Conservation (phyloP, 2,113 vertebrate genomes). For the Otis tarda region DNA sequence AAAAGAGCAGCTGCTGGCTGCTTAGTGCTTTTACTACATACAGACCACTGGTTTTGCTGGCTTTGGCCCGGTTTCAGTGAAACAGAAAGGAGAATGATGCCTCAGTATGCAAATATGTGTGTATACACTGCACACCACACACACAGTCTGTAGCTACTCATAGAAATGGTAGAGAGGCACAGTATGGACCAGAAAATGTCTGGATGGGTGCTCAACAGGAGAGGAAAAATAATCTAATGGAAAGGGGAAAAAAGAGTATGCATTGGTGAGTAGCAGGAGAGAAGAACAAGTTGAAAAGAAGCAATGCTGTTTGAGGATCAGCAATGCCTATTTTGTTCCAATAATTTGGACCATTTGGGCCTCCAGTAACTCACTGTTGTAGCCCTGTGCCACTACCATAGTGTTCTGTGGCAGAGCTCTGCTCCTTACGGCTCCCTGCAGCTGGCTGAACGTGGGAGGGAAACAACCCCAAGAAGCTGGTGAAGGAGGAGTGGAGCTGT, state of each 20-base stretch:
- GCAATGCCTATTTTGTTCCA: background rate
- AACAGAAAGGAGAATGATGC: background rate
- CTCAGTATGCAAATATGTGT: background rate
- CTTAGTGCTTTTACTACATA: background rate
- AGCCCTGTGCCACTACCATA: background rate
- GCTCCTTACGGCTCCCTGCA: background rate
- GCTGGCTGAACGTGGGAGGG: background rate
- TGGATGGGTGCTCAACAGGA: background rate
- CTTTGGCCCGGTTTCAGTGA: background rate
- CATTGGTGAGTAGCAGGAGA: background rate
- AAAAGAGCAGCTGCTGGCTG: background rate
- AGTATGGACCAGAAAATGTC: background rate
- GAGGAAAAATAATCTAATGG: background rate
- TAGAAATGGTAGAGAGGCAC: background rate
- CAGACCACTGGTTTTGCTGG: background rate
- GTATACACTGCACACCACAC: background rate
- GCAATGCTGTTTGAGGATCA: background rate
- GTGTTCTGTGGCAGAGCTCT: background rate
- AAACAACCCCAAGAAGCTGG: background rate
- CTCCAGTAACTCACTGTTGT: background rate
- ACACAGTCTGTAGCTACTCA: background rate
- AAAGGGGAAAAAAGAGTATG: background rate
- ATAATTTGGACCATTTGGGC: background rate
- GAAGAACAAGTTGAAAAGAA: background rate
- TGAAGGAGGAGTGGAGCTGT: constrained; percentile 12